Evolutionary conservation across 2,113 vertebrate genomes (phyloP).

Genomic region (Sakesphorus luctuosus): DNA sequence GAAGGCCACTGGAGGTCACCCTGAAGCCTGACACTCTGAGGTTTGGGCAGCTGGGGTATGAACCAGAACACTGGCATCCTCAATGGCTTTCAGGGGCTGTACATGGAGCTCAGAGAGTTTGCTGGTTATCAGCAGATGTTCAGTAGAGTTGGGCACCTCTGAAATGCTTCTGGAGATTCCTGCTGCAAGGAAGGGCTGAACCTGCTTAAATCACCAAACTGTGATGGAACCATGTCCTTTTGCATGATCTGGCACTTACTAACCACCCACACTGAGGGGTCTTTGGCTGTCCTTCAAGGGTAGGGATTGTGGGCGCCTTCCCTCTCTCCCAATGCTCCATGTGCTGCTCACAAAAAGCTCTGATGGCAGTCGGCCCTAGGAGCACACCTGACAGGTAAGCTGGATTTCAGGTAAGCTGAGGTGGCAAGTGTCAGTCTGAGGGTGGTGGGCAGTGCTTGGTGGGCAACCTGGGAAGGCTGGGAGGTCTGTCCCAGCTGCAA

Average conservation of each 20-base stretch:
- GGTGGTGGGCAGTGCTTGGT: not conserved
- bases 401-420: not conserved
- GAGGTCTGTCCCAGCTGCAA: not conserved
- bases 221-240: not conserved
- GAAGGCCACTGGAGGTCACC: not conserved
- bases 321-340: not conserved
- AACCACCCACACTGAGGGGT: not conserved
- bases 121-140: not conserved
- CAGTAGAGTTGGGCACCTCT: not conserved
- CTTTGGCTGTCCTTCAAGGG: not conserved
- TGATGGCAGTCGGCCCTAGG: not conserved
- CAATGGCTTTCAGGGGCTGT: not conserved
- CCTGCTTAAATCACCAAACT: not conserved
- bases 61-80: not conserved
- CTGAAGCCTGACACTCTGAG: not conserved
- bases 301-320: not conserved
- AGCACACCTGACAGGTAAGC: not conserved
- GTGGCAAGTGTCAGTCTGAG: not conserved
- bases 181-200: not conserved
- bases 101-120: not conserved
- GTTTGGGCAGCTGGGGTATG: not conserved
- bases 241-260: not conserved
- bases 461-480: not conserved
- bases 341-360: not conserved
- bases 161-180: not conserved